Evolutionary conservation across 2,888 invertebrate genomes (phyloP), one percentile per base, ranked within the genome.

Genomic region (Laothoe populi): DNA sequence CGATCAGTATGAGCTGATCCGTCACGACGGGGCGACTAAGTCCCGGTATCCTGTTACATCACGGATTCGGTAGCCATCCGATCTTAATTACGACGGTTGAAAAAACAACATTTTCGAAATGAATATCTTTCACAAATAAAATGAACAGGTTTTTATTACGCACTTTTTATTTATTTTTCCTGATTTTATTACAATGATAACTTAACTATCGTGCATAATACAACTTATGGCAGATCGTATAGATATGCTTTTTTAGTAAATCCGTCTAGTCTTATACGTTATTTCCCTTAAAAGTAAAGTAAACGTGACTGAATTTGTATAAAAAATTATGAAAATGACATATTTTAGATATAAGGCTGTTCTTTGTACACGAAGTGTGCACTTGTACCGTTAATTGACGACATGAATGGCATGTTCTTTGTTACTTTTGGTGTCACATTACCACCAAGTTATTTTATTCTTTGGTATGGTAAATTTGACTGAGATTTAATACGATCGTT

Each of bases 11-110:
- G 70, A 66, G 69, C 66, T 75, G 75, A 77, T 75, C 74, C 70
- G 66, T 70, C 63, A 69, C 66, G 73, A 73, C 72, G 67, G 71
- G 74, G 72, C 76, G 71, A 74, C 70, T 70, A 73, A 69, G 68
- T 67, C 66, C 66, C 64, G 63, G 76, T 72, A 82, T 87, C 78
- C 74, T 75, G 79, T 86, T 83, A 79, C 65, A 68, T 67, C 67
- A 69, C 75, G 73, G 77, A 77, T 84, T 82, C 84, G 81, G 86
- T 86, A 85, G 84, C 82, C 75, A 77, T 68, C 73, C 73, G 78
- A 80, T 78, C 77, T 73, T 78, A 77, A 84, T 82, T 75, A 74
- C 68, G 67, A 70, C 66, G 71, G 76, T 5, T n/a, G n/a, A 75
- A 78, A 77, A 80, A 76, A 57, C 62, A 62, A 58, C 21, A 62